phyloP scores from a whole-genome alignment of 2,113 vertebrate genomes.

The Leptocoma aspasia region DNA sequence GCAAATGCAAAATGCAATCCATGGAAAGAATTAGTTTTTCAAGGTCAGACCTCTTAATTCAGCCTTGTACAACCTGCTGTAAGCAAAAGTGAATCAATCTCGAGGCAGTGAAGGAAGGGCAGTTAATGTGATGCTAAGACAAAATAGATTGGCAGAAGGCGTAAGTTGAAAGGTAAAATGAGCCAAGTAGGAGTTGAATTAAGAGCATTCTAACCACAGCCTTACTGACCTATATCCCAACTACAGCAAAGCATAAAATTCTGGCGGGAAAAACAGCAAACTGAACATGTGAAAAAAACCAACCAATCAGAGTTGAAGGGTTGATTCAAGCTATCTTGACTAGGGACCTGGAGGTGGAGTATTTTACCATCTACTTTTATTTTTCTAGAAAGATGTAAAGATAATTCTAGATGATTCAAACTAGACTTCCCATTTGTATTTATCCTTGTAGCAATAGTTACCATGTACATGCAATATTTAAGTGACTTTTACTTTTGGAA shows the following conservation, averaged over 20 bases:
- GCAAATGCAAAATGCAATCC: neutral
- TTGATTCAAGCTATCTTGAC: neutral
- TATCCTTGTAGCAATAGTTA: neutral
- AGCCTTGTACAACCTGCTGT: neutral
- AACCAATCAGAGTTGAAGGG: neutral
- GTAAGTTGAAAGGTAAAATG: neutral
- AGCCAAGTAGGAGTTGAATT: neutral
- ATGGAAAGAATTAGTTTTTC: neutral
- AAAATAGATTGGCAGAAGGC: neutral
- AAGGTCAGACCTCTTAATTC: neutral
- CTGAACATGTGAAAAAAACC: rapidly evolving
- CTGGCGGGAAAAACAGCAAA: neutral
- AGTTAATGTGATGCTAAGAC: neutral
- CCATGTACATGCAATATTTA: neutral
- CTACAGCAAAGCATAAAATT: neutral
- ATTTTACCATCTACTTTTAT: neutral
- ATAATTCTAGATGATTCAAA: neutral
- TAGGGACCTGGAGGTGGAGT: neutral
- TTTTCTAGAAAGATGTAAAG: neutral
- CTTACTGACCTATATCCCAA: neutral
- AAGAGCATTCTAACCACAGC: neutral
- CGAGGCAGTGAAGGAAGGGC: neutral
- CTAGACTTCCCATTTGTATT: neutral
- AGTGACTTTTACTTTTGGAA: neutral
- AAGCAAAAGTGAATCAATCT: neutral